Percentiles rank a stretch among this genome's conserved stretches.
Evolutionary conservation across 2,888 invertebrate genomes (phyloP).

Genomic region (Acanthosepion esculentum): DNA sequence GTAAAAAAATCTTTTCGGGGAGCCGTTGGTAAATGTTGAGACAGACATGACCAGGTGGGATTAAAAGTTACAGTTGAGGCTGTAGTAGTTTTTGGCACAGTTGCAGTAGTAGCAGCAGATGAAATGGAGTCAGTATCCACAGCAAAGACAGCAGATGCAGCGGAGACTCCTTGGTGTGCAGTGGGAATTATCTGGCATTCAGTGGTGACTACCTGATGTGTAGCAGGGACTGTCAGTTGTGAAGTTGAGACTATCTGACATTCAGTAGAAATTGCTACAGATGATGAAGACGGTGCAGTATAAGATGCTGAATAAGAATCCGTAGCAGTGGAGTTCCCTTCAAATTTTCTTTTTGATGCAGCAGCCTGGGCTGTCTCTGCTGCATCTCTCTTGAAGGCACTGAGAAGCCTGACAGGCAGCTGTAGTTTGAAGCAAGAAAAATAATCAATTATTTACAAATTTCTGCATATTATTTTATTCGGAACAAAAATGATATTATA

Average conservation of each 20-base stretch:
- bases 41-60: neutral
- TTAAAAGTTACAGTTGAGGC: neutral
- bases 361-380: neutral
- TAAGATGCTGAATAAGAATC: neutral
- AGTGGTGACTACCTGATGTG: neutral
- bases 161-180: neutral
- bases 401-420: neutral
- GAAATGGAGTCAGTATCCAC: neutral
- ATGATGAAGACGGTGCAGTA: neutral
- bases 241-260: neutral
- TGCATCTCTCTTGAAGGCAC: neutral
- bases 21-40: neutral
- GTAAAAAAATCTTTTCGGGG: neutral
- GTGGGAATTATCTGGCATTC: neutral
- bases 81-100: neutral
- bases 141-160: neutral
- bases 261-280: neutral
- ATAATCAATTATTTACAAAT: neutral
- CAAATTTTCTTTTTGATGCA: neutral
- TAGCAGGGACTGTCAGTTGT: neutral
- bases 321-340: neutral
- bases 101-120: neutral
- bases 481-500: too few species aligned
- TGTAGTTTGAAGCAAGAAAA: neutral
- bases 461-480: neutral